Base-by-base conservation (phyloP, 2,113 vertebrate species). In the Apeltes quadracus region DNA sequence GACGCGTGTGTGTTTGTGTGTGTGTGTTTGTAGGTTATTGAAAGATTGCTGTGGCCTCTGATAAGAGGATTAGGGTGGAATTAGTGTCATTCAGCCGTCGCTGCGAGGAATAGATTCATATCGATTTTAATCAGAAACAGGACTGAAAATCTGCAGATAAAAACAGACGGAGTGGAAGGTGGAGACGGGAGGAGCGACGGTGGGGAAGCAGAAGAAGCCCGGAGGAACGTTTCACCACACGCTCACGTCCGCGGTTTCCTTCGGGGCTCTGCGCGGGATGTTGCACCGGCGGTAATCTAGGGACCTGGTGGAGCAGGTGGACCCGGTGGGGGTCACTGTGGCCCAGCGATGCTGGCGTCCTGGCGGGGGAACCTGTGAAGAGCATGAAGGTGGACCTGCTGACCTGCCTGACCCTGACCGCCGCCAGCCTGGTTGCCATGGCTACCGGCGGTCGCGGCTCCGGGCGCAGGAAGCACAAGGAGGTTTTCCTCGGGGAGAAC, bases 61-160 rank as follows among this genome's bases (percentile, higher is more conserved):
- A 87, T 93, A 92, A 93, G 91, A 92, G 90, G 92, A 93, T 93
- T 93, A 89, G 57, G 2, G 78, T 70, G 87, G 92, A 91, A 92
- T 93, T 91, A 91, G 89, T 91, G 92, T 93, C 91, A 91, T 92
- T 92, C 92, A 84, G 90, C 77, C 79, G 82, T 88, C 69, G 69
- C 77, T 25, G 10, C 10, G 82, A 84, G 77, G 72, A 90, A 90
- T 89, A 81, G 76, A 88, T 91, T 91, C 83, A 90, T 90, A 91
- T 93, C 74, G 83, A 91, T 91, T 93, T 92, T 90, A 91, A 92
- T 92, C 91, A 90, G 90, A 63, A 78, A 76, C 50, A 62, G 88
- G 81, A 61, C 76, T 57, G 76, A 10, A 79, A 48, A 50, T 7
- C 12, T 9, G 32, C 70, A 69, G 82, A 70, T 69, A 53, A 63